phyloP scores from a whole-genome alignment of 2,797 vertebrate species.

The Hafferia zeledoni region DNA sequence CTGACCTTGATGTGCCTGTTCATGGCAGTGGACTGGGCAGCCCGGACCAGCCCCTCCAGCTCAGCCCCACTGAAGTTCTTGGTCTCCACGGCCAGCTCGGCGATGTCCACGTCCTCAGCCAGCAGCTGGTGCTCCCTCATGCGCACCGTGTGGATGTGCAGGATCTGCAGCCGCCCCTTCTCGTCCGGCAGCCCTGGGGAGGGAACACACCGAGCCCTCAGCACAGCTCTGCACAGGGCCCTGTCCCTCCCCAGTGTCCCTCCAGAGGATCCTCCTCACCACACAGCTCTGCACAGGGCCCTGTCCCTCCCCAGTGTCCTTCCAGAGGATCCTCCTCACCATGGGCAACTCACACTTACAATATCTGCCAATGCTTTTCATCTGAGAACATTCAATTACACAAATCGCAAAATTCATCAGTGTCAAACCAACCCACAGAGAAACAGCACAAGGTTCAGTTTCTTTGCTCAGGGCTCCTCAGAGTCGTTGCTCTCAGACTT shows the following conservation, averaged over 20 bases:
- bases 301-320: no score
- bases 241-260: neutral
- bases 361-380: neutral
- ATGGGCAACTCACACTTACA: neutral
- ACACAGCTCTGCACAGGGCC: neutral
- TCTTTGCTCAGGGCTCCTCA: neutral
- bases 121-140: constrained; percentile 89
- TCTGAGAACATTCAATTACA: neutral
- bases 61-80: constrained; percentile 97
- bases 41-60: constrained; percentile 92
- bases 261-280: neutral
- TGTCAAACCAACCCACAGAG: neutral
- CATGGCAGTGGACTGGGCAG: constrained; percentile 96
- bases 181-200: constrained; percentile 90
- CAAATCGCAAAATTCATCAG: neutral
- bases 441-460: neutral
- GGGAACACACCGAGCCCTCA: rapidly evolving
- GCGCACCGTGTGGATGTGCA: constrained; percentile 91
- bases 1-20: constrained; percentile 96
- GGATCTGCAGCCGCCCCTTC: constrained; percentile 90
- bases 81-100: constrained; percentile 88
- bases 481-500: neutral
- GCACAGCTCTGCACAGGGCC: neutral
- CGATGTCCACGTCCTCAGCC: constrained; percentile 83
- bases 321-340: no score